Evolutionary conservation across 2,797 vertebrate genomes (phyloP).

Genomic region (Sardinella longiceps): DNA sequence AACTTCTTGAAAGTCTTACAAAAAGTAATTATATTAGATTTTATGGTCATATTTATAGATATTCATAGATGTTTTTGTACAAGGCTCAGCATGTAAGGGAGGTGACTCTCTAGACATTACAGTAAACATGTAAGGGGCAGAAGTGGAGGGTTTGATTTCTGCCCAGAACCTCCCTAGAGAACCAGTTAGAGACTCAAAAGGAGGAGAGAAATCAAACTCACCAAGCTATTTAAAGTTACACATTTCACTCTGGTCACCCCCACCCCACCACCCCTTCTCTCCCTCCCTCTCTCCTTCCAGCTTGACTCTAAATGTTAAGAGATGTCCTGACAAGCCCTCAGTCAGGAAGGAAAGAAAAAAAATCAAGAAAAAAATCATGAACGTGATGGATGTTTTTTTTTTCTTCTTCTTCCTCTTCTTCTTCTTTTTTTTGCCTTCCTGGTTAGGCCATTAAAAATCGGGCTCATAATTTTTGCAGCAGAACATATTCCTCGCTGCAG

Average conservation of each 20-base stretch:
- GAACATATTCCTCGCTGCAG: constrained; percentile 60
- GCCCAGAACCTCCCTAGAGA: not conserved
- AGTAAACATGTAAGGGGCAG: not conserved
- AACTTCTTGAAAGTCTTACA: not conserved
- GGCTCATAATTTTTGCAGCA: constrained; percentile 73
- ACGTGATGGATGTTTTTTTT: not conserved
- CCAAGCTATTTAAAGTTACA: constrained; percentile 12
- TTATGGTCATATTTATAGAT: constrained; percentile 9
- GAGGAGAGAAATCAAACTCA: not conserved
- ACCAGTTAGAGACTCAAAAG: not conserved
- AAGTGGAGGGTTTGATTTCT: not conserved
- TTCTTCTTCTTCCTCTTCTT: no score
- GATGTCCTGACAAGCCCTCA: not conserved
- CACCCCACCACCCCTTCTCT: not conserved
- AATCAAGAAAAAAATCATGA: not conserved
- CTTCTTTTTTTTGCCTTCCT: not conserved
- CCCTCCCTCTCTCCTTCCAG: no score
- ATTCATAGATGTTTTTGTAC: constrained; percentile 14
- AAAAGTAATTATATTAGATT: constrained; percentile 5
- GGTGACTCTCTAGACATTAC: not conserved
- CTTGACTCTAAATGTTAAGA: not conserved
- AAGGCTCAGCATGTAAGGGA: not conserved
- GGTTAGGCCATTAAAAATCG: constrained; percentile 46
- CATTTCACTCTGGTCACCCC: not conserved
- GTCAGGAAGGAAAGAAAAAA: not conserved